A percentile compares a stretch with the other conserved stretches of the same genome.
Evolutionary conservation across 2,113 vertebrate species (phyloP).

Genomic region (Eira barbara): DNA sequence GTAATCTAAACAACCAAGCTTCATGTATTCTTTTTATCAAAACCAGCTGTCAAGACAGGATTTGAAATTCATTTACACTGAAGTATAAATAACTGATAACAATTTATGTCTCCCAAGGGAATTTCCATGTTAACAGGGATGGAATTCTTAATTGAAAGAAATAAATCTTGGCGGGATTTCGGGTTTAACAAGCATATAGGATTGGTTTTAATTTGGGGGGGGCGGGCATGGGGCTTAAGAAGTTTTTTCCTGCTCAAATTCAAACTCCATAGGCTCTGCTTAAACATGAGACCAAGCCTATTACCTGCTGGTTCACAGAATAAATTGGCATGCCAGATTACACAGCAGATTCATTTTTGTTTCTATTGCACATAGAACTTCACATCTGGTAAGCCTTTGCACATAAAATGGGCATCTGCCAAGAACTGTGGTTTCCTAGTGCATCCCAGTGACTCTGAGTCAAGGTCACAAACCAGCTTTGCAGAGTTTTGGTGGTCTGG

Average conservation of each 20-base stretch:
- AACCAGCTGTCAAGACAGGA: slow-evolving; percentile 41
- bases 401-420: slow-evolving; percentile 15
- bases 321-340: neutral
- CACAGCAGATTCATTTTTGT: slow-evolving; percentile 19
- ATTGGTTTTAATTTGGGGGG: neutral
- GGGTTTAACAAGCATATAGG: neutral
- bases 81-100: slow-evolving; percentile 40
- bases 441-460: slow-evolving; percentile 27
- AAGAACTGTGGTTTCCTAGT: slow-evolving; percentile 56
- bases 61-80: slow-evolving; percentile 42
- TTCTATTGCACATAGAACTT: slow-evolving; percentile 18
- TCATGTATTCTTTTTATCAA: slow-evolving; percentile 30
- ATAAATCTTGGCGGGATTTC: slow-evolving; percentile 12
- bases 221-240: neutral
- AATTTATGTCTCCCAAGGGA: slow-evolving; percentile 20
- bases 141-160: slow-evolving; percentile 34
- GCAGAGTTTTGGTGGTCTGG: slow-evolving; percentile 18
- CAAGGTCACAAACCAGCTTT: slow-evolving; percentile 16
- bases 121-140: slow-evolving; percentile 33
- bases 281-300: neutral
- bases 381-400: slow-evolving; percentile 65
- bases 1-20: neutral
- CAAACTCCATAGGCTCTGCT: neutral
- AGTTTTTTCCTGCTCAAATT: neutral
- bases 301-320: neutral